Evolutionary conservation across 2,888 invertebrate genomes (phyloP), one percentile per base, ranked within the genome.

Genomic region (Ophioninae sp.): DNA sequence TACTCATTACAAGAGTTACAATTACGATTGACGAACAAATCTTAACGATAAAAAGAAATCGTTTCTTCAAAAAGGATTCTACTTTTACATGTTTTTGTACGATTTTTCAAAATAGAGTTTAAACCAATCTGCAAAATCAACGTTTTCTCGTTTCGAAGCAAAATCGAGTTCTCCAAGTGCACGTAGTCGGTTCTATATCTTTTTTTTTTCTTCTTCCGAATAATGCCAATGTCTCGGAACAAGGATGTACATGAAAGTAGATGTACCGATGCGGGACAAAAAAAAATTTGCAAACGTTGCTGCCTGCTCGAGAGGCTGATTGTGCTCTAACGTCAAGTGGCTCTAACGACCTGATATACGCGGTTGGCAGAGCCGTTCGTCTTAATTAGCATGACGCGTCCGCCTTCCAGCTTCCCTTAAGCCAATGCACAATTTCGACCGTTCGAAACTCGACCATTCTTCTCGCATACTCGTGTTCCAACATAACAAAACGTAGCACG

Each of bases 361-460:
- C 68, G 73, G 56, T 69, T 63, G 72, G 83, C 78, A 78, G 83
- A 78, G 74, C 64, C 78, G 84, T 84, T 79, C 81, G 81, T 81
- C 84, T 84, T 84, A 84, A 84, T 84, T 84, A 84, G 81, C 84
- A 81, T 84, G 78, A 84, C 81, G 84, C 73, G 71, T 83, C 81
- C 74, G 74, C 81, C 73, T 76, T 73, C 78, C 78, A 82, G 69
- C 72, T 81, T 75, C 79, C 81, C 81, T 68, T 58, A 41, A 67
- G 76, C 56, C 59, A 22, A 20, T 65, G 51, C 23, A 64, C 39
- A 58, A 75, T 67, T 76, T 67, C 39, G 20, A 67, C 39, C 37
- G 67, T 37, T 51, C 64, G 58, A 76, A 22, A 37, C 59, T 20
- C 65, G 75, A 30, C 30, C 65, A 67, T 75, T 56, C 65, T 22